Evolutionary conservation across 1,140 invertebrate species (phyloP).

Genomic region (Drepana arcuata): DNA sequence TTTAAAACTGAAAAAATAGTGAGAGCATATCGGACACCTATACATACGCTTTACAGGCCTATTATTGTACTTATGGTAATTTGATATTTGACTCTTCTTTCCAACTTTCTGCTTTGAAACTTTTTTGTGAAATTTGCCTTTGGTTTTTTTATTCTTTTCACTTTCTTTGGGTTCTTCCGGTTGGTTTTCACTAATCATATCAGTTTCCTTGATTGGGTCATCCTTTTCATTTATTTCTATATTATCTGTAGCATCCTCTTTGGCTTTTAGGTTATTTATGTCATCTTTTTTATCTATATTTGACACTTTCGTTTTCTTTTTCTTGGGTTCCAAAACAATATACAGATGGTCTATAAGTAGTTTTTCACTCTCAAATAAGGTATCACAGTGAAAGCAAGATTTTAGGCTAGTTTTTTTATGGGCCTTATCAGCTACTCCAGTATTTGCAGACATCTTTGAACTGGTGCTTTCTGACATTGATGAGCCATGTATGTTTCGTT

Average conservation of each 20-base stretch:
- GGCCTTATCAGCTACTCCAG: neutral
- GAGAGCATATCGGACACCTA: conserved; percentile 17
- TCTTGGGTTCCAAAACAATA: neutral
- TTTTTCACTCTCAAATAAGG: neutral
- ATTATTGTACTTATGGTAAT: neutral
- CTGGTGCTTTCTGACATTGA: neutral
- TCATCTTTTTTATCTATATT: conserved; percentile 4
- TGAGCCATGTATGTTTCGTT: conserved; percentile 6
- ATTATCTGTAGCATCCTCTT: too few species aligned
- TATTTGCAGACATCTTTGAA: neutral
- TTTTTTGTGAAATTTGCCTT: too few species aligned
- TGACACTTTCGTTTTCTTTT: conserved; percentile 3
- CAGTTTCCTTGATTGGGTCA: too few species aligned
- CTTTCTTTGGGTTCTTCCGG: too few species aligned
- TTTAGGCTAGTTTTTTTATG: neutral
- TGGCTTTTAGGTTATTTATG: neutral
- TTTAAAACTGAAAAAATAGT: conserved; percentile 17
- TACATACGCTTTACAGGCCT: too few species aligned
- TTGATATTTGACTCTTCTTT: neutral
- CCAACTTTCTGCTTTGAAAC: neutral
- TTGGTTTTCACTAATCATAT: too few species aligned
- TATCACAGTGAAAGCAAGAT: neutral
- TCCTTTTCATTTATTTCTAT: too few species aligned
- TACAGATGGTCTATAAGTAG: neutral
- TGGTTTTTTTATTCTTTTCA: too few species aligned